Base-by-base conservation (phyloP, 2,797 vertebrate genomes). In the Falco biarmicus region DNA sequence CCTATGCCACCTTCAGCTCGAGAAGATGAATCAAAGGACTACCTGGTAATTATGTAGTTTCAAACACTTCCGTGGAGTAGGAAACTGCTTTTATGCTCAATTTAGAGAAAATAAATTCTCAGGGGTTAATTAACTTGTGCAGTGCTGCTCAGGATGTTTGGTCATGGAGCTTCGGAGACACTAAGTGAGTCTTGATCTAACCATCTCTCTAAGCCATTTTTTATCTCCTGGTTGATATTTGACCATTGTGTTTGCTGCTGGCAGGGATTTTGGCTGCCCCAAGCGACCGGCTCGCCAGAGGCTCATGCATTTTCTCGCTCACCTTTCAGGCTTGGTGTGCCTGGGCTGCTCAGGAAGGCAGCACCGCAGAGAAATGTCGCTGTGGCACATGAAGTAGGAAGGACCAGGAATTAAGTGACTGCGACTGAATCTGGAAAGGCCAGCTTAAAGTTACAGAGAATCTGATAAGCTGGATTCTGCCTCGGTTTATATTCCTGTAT, bases 51-150 rank as follows among this genome's bases (percentile, higher is more conserved):
- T 89, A 84, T 5, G n/a, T 29, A 57, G 18, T 65, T 18, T 86
- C 16, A 56, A 51, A 47, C 13, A n/a, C 15, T 63, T 60, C 32
- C 4, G 19, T 50, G 32, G 91, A 93, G 53, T 43, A 80, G n/a
- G 7, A 94, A 84, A 78, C 28, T 50, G 28, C 43, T 78, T 89
- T 81, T 73, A 68, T 0, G 4, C 6, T 87, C 34, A 31, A 47
- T 84, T 91, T 88, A 78, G 50, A 65, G 50, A 81, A 95, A 87
- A 85, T 24, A 90, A 84, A 77, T 89, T 68, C 43, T 78, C 21
- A 20, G 26, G 18, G 5, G 20, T 86, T 76, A 93, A 54, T 53
- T 65, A 76, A 76, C 32, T 73, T n/a, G 19, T 2, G 1, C 10
- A n/a, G 21, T 53, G 28, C 13, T 75, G 28, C 21, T 88, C 84